Evolutionary conservation across 2,888 invertebrate species (phyloP), one percentile per base, ranked within the genome.

Genomic region (Metopia argyrocephala): DNA sequence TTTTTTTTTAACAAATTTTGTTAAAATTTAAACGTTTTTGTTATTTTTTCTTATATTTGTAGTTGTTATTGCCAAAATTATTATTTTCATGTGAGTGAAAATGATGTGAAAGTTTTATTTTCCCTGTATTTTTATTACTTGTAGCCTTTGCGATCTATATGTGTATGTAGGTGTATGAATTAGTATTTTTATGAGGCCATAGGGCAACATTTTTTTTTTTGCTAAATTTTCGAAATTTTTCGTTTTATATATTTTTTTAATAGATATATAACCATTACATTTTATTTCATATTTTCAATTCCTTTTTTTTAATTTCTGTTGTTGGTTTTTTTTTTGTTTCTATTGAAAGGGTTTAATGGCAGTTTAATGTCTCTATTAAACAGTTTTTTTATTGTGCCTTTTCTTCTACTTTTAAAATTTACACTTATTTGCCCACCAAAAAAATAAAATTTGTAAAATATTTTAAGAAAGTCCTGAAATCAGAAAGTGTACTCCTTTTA

Each of bases 1-100:
- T n/a, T n/a, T n/a, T n/a, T n/a, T n/a, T 76, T 38, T 9, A 48
- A 27, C 66, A 85, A 85, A 85, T 85, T 85, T 84, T 83, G 85
- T 86, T 86, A 84, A 85, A 86, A 79, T 66, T 75, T 56, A 61
- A 79, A 65, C 59, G 52, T 59, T 52, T 23, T 70, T 56, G 21
- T 48, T 78, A 56, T 48, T 66, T 2, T 64, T 27, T 28, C 48
- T 15, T 48, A 5, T 31, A 31, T 38, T 6, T 31, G 0, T 38
- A 12, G 31, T 61, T 70, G 7, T 46, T 46, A 15, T 27, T 28
- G 15, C 12, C 38, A 38, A 3, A 12, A 38, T 38, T 38, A 15
- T 38, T 38, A 74, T 69, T 52, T 75, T 59, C 25, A 56, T 70
- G n/a, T 64, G 54, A 9, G n/a, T 64, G 54, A 9, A 38, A 38